Conservation (phyloP, 2,113 vertebrate genomes). For the Pavo muticus region DNA sequence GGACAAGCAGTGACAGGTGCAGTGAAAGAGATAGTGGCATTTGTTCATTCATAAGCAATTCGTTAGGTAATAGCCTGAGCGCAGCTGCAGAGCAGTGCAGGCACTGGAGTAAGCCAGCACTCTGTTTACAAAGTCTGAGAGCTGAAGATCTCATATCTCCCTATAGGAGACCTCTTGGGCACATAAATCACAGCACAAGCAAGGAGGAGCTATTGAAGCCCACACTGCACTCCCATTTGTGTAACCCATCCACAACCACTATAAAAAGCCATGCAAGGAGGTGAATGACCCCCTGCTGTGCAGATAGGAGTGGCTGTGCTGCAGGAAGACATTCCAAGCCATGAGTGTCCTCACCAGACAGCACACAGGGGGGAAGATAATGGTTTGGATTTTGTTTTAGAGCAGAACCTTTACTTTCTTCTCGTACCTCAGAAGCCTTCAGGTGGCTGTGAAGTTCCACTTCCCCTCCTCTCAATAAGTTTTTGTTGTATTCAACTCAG, state of each 20-base stretch:
- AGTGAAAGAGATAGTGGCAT: background rate
- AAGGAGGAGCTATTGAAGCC: background rate
- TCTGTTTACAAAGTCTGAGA: background rate
- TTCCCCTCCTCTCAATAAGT: background rate
- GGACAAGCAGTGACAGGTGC: slow-evolving; percentile 42
- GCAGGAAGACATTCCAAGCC: background rate
- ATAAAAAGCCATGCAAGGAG: too few relatives aligned
- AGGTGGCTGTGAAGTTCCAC: background rate
- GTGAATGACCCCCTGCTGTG: too few relatives aligned
- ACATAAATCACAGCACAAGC: background rate
- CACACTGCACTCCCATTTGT: rapidly evolving
- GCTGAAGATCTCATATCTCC: background rate
- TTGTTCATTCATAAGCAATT: slow-evolving; percentile 54
- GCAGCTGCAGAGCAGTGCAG: background rate
- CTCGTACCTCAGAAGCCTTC: background rate
- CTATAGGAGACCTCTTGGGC: background rate
- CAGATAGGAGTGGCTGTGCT: background rate
- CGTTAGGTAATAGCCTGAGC: background rate
- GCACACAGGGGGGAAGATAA: background rate
- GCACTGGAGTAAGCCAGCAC: slow-evolving; percentile 13
- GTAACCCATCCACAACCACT: too few relatives aligned
- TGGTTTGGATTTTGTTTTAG: background rate
- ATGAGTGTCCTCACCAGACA: background rate
- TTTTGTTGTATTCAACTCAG: background rate
- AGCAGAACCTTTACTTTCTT: background rate